Percentiles rank a stretch among this genome's conserved stretches.
These are phyloP conservation scores for Agrochola litura DNA, from an alignment of 2,888 invertebrate species.

Conservation along the genomic window DNA sequence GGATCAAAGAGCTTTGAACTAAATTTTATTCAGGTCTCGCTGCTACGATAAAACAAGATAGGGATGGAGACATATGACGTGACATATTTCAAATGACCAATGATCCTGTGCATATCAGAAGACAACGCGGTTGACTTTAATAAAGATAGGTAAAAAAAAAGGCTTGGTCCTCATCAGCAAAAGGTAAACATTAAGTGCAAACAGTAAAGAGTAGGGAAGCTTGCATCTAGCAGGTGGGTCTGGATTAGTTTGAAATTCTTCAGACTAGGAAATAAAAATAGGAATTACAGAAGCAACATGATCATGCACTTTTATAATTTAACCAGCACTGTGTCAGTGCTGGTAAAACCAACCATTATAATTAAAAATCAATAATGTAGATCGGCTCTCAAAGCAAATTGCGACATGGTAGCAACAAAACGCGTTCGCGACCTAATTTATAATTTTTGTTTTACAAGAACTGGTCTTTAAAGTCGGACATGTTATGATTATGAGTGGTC, in stretches of 20 bases:
- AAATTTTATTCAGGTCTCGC: constrained; percentile 7
- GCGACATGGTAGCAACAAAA: constrained; percentile 23
- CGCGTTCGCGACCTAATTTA: constrained; percentile 35
- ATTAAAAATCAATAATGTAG: constrained; percentile 47
- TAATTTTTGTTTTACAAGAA: constrained; percentile 36
- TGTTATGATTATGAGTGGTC: constrained; percentile 35
- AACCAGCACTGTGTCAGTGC: neutral
- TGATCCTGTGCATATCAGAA: neutral
- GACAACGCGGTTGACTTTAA: neutral
- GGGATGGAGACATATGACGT: no score
- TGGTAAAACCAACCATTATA: neutral
- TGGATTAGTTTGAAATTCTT: neutral
- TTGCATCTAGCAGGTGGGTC: neutral
- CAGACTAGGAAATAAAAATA: neutral
- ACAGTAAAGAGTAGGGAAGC: neutral
- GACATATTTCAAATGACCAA: no score
- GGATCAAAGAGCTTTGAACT: constrained; percentile 1
- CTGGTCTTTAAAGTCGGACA: constrained; percentile 22
- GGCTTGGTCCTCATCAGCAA: no score
- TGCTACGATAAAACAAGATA: no score
- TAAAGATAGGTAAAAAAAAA: neutral
- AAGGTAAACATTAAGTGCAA: no score
- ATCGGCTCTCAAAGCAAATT: constrained; percentile 23
- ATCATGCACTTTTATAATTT: neutral
- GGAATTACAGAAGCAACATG: neutral